A percentile compares a stretch with the other conserved stretches of the same genome.
Evolutionary conservation across 2,888 invertebrate species (phyloP).

Genomic region (Rhingia rostrata): DNA sequence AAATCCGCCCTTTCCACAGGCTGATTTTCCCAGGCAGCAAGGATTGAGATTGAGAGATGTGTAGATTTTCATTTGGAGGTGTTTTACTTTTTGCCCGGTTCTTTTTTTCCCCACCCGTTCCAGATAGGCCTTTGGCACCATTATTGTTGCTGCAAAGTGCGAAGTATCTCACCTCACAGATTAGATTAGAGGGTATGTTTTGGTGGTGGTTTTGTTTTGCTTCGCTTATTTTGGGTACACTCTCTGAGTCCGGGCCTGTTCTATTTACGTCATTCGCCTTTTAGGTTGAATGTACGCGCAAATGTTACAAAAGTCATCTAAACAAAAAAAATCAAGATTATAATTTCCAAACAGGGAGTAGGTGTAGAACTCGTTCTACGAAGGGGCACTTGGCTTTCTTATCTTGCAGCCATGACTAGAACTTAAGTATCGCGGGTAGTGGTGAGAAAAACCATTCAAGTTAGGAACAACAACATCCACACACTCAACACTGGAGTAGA

Average conservation of each 20-base stretch:
- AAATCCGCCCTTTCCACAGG: conserved; percentile 7
- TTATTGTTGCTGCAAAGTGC: conserved; percentile 50
- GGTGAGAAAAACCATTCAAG: conserved; percentile 28
- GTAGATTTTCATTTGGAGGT: conserved; percentile 10
- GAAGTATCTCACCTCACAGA: conserved; percentile 49
- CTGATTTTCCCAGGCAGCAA: conserved; percentile 30
- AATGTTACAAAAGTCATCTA: no score
- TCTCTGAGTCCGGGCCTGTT: conserved; percentile 44
- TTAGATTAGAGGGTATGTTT: conserved; percentile 31
- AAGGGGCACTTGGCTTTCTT: conserved; percentile 14
- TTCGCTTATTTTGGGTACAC: conserved; percentile 30
- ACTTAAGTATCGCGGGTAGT: conserved; percentile 44
- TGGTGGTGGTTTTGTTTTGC: conserved; percentile 8
- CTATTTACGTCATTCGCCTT: conserved; percentile 29
- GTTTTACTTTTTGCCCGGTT: conserved; percentile 6
- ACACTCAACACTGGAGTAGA: conserved; percentile 8
- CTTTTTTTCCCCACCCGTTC: background rate
- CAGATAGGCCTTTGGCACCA: conserved; percentile 65
- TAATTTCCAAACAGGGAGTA: background rate
- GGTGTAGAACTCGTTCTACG: conserved; percentile 35
- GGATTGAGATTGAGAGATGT: conserved; percentile 11
- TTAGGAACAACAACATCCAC: conserved; percentile 31
- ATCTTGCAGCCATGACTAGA: conserved; percentile 27
- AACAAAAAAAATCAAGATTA: no score
- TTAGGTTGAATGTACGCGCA: conserved; percentile 60